Evolutionary conservation across 2,888 invertebrate species (phyloP).

Genomic region (Pollenia amentaria): DNA sequence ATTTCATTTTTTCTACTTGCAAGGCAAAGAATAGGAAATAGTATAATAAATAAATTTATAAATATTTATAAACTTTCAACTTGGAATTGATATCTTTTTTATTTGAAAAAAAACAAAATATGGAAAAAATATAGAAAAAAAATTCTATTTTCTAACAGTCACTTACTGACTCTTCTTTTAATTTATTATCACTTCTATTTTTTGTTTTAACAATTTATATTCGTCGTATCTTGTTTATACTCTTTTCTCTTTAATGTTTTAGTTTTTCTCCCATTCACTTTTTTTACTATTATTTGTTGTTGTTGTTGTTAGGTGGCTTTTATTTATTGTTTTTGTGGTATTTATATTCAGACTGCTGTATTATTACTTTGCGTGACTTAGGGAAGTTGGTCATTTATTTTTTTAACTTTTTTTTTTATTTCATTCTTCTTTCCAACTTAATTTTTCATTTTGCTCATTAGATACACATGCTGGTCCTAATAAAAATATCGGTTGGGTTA

Average conservation of each 20-base stretch:
- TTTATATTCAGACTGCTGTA: slow-evolving; percentile 36
- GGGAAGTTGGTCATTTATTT: slow-evolving; percentile 79
- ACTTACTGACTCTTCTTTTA: background rate
- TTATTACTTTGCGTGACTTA: slow-evolving; percentile 80
- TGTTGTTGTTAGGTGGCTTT: slow-evolving; percentile 39
- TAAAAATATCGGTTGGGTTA: slow-evolving; percentile 15
- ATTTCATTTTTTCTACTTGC: too few species aligned
- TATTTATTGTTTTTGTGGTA: slow-evolving; percentile 16
- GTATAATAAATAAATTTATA: too few species aligned
- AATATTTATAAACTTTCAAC: background rate
- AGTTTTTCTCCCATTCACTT: background rate
- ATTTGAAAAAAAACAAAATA: too few species aligned
- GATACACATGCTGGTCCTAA: slow-evolving; percentile 62
- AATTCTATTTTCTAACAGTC: too few species aligned
- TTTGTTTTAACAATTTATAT: slow-evolving; percentile 12
- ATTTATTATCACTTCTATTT: background rate
- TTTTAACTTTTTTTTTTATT: slow-evolving; percentile 72
- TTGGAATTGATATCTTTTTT: too few species aligned
- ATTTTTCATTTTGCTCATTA: slow-evolving; percentile 59
- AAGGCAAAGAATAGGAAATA: too few species aligned
- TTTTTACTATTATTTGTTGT: background rate
- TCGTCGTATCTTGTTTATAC: background rate
- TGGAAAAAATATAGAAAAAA: too few species aligned
- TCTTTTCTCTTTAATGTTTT: background rate
- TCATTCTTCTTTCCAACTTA: slow-evolving; percentile 64